A percentile compares a stretch with the other conserved stretches of the same genome.
Conservation (phyloP, 2,113 vertebrate species). For the Manacus vitellinus region DNA sequence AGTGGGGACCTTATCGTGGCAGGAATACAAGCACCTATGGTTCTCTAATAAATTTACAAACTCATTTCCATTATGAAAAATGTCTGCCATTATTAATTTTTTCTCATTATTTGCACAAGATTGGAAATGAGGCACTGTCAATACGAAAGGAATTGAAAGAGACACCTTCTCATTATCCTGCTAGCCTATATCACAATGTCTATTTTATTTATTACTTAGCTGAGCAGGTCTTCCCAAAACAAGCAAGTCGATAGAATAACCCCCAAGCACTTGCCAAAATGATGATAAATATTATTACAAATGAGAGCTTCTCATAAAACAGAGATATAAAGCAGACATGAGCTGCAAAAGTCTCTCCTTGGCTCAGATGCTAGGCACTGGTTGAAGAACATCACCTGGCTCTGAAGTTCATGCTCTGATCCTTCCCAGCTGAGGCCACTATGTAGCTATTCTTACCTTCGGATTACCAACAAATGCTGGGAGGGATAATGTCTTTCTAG, state of each 20-base stretch:
- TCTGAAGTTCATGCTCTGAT: not conserved
- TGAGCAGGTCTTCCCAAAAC: not conserved
- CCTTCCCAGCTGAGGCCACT: not conserved
- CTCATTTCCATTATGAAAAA: not conserved
- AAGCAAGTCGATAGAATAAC: not conserved
- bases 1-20: not conserved
- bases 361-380: not conserved
- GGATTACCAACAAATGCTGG: not conserved
- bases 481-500: not conserved
- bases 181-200: not conserved
- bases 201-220: conserved; percentile 21
- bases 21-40: not conserved
- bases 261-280: not conserved
- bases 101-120: not conserved
- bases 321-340: not conserved
- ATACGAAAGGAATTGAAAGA: not conserved
- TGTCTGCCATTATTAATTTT: not conserved
- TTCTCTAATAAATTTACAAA: not conserved
- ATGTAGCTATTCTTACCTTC: conserved; percentile 1
- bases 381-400: not conserved
- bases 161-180: conserved; percentile 1
- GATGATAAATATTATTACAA: conserved; percentile 28
- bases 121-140: conserved; percentile 8
- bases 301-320: conserved; percentile 2
- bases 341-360: conserved; percentile 12